These are phyloP conservation scores for Heliornis fulica DNA, from an alignment of 2,113 vertebrate species.

Conservation along the genomic window DNA sequence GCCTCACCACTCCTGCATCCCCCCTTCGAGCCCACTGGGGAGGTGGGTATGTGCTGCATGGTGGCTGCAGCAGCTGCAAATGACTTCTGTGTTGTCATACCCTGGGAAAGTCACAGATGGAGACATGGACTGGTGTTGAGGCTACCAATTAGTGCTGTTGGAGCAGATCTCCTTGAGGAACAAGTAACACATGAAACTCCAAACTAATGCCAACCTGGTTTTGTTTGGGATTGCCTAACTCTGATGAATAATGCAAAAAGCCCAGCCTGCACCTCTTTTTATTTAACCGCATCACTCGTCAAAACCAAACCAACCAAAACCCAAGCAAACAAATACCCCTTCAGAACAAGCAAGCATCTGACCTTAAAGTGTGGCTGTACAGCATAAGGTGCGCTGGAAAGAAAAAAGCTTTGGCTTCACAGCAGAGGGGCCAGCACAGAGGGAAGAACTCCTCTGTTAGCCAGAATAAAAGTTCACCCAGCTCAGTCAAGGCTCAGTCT, in stretches of 20 bases:
- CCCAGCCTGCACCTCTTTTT: background rate
- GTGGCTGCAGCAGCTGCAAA: background rate
- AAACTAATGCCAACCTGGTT: constrained; percentile 22
- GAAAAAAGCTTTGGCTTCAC: background rate
- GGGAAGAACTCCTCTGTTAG: background rate
- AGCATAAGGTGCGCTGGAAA: background rate
- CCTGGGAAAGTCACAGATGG: background rate
- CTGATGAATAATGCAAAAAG: constrained; percentile 42
- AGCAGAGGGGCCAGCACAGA: background rate
- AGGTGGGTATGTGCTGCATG: background rate
- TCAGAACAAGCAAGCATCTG: background rate
- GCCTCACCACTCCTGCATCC: background rate
- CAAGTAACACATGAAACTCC: background rate
- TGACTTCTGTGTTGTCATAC: background rate
- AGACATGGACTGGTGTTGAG: background rate
- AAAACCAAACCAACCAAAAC: constrained; percentile 20
- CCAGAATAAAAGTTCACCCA: background rate
- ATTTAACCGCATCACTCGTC: background rate
- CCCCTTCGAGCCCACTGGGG: fast-evolving
- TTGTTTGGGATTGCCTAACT: constrained; percentile 44
- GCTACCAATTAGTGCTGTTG: background rate
- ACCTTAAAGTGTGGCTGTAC: background rate
- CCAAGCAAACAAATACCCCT: background rate
- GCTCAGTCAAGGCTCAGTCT: background rate
- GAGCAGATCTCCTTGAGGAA: constrained; percentile 33